Percentiles rank a stretch among this genome's conserved stretches.
Conservation (phyloP, 2,797 vertebrate genomes). For the Pipistrellus pipistrellus region DNA sequence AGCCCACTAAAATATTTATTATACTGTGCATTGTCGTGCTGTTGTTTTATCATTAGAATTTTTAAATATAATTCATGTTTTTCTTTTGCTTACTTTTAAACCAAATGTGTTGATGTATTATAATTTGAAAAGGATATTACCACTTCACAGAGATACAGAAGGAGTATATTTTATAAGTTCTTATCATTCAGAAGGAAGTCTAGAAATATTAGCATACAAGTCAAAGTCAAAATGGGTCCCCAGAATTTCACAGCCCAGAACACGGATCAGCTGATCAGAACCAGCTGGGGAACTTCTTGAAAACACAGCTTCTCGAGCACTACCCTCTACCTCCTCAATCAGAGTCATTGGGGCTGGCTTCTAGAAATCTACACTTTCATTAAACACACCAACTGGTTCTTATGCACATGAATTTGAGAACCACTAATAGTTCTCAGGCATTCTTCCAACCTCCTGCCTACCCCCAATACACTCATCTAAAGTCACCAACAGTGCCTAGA, state of each 20-base stretch:
- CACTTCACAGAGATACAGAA: neutral
- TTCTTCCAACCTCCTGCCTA: neutral
- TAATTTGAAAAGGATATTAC: slow-evolving; percentile 26
- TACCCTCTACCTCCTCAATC: neutral
- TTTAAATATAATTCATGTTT: slow-evolving; percentile 11
- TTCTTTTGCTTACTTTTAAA: slow-evolving; percentile 22
- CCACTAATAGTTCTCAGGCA: neutral
- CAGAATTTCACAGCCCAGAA: neutral
- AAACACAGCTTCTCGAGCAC: neutral
- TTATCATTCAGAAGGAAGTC: neutral
- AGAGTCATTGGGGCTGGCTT: neutral
- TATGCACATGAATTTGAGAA: neutral
- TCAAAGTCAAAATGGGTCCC: neutral
- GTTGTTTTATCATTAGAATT: neutral
- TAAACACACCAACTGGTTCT: neutral
- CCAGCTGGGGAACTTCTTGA: neutral
- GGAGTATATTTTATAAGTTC: neutral
- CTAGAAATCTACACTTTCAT: slow-evolving; percentile 2
- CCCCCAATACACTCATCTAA: neutral
- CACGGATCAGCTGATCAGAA: neutral
- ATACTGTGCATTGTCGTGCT: neutral
- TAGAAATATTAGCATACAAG: neutral
- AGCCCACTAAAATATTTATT: slow-evolving; percentile 3
- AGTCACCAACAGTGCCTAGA: neutral
- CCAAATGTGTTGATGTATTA: neutral